Base-by-base conservation (phyloP, 92 coral and sea anemone species). In the Blastomussa wellsi region DNA sequence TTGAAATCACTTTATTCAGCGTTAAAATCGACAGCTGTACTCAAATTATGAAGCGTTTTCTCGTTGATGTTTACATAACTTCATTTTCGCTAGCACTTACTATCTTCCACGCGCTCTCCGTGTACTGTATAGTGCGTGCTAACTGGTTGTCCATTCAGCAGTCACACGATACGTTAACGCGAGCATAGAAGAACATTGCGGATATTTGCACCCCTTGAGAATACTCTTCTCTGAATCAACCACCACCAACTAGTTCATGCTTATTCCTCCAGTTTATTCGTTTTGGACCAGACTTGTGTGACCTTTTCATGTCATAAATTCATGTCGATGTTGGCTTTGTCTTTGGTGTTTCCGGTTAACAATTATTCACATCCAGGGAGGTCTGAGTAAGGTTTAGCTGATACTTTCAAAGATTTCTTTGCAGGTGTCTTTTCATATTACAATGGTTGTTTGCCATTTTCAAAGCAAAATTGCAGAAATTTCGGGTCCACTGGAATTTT, bases 241-340 rank as follows among this genome's bases (percentile, higher is more conserved):
- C 31, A 28, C 7, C 26, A 79, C 41, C 29, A 32, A 13, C 29
- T 49, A 76, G 16, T 51, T 22, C 4, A 24, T 48, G 20, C 10
- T 47, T 68, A 77, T 35, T 33, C 42, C 19, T n/a, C 14, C 33
- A 9, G 66, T 13, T 49, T 35, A 48, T 35, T 17, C 8, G 31
- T 47, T 11, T 69, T 32, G 4, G 33, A 44, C 29, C 62, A 14
- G 22, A 52, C 62, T 48, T 36, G 36, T 67, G 84, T 80, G 77
- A 68, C 66, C 24, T 47, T 31, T 39, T 53, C 85, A 81, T 11
- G 85, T 48, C 32, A 17, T 32, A 81, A 67, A 47, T 81, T 69
- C 85, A 71, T 14, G 85, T 49, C 57, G 39, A 22, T 53, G 62
- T 79, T 26, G 44, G 29, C 55, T 26, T 49, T 69, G 84, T 42